phyloP scores from a whole-genome alignment of 2,888 invertebrate species.

The Omphaloscelis lunosa region DNA sequence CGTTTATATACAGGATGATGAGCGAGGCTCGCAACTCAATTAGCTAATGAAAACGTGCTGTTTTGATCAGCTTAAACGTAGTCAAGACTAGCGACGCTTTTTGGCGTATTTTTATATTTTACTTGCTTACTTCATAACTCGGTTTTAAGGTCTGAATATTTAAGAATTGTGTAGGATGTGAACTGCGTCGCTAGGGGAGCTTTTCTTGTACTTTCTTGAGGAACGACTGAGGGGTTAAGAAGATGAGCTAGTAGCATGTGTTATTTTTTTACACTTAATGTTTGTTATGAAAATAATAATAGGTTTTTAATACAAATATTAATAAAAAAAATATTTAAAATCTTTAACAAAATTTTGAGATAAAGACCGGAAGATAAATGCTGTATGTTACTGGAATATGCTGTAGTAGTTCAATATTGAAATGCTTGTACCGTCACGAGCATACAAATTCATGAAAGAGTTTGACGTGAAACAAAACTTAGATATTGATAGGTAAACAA shows the following conservation, averaged over 20 bases:
- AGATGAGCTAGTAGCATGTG: neutral
- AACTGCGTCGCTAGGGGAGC: neutral
- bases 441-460: neutral
- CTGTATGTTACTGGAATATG: no score
- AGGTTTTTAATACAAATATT: no score
- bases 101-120: slow-evolving; percentile 62
- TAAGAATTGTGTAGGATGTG: slow-evolving; percentile 31
- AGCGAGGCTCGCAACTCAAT: slow-evolving; percentile 82
- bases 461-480: neutral
- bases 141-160: slow-evolving; percentile 50
- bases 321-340: no score
- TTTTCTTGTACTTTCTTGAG: neutral
- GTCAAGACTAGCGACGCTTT: slow-evolving; percentile 62
- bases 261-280: neutral
- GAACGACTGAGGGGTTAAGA: neutral
- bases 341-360: neutral
- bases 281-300: neutral
- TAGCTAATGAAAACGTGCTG: slow-evolving; percentile 88
- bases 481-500: neutral
- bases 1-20: slow-evolving; percentile 78
- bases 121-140: slow-evolving; percentile 49
- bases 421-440: neutral
- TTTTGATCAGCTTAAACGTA: slow-evolving; percentile 79
- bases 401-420: neutral
- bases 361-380: no score